A percentile compares a stretch with the other conserved stretches of the same genome.
phyloP scores from a whole-genome alignment of 2,797 vertebrate genomes.

The Melopsittacus undulatus region DNA sequence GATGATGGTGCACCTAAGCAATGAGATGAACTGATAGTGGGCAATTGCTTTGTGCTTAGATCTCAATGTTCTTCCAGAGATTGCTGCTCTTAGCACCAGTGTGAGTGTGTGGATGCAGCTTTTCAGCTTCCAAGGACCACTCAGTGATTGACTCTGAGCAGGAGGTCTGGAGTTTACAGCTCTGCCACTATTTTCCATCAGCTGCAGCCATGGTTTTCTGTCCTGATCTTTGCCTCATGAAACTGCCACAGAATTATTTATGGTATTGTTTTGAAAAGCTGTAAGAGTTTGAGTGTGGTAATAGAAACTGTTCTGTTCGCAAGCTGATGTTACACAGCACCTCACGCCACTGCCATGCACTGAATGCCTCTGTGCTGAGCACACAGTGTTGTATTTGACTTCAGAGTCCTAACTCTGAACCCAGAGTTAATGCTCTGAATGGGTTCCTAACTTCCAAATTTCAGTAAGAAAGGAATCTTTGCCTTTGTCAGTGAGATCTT shows the following conservation, averaged over 20 bases:
- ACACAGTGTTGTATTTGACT: neutral
- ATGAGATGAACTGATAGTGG: neutral
- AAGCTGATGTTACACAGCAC: neutral
- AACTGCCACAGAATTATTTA: neutral
- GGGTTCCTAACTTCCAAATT: neutral
- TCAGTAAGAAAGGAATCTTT: neutral
- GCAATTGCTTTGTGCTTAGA: neutral
- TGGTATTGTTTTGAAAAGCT: neutral
- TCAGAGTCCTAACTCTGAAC: neutral
- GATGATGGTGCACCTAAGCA: neutral
- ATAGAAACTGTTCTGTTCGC: neutral
- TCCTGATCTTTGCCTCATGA: neutral
- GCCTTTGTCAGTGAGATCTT: neutral
- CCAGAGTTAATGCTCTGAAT: neutral
- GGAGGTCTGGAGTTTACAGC: neutral
- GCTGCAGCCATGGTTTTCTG: neutral
- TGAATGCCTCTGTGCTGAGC: neutral
- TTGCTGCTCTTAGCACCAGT: neutral
- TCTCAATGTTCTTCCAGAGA: neutral
- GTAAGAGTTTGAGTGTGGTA: neutral
- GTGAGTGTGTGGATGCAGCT: neutral
- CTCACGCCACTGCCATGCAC: neutral
- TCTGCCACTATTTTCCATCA: neutral
- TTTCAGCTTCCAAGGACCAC: accelerated
- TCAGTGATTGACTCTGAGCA: neutral